Percentiles rank a stretch among this genome's conserved stretches.
phyloP scores from a whole-genome alignment of 2,888 invertebrate genomes.

The Tipula helvola region DNA sequence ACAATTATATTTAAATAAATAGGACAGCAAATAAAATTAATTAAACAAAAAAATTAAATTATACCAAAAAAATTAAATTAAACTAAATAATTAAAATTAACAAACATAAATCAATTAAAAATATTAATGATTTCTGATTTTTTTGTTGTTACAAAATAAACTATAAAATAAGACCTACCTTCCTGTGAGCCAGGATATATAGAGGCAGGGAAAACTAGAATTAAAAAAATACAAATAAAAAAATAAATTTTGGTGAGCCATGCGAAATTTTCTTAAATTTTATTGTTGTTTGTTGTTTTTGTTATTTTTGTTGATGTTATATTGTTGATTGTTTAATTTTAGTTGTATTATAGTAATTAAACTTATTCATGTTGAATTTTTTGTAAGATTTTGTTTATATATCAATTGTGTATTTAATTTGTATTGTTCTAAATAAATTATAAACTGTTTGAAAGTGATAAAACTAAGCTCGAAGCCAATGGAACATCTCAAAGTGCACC shows the following conservation, averaged over 20 bases:
- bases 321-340: background rate
- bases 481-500: no score
- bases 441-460: no score
- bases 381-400: background rate
- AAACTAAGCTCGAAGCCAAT: no score
- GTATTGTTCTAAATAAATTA: background rate
- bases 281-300: background rate
- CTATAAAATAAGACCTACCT: constrained; percentile 21
- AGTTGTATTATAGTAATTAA: background rate
- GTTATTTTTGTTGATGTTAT: background rate
- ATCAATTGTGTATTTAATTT: background rate
- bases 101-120: no score
- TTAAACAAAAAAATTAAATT: background rate
- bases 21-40: background rate
- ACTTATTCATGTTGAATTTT: background rate
- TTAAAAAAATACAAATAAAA: constrained; percentile 14
- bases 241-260: constrained; percentile 11
- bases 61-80: background rate
- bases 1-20: background rate
- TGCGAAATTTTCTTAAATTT: background rate
- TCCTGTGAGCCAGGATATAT: constrained; percentile 35
- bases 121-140: constrained; percentile 7
- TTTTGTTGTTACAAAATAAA: background rate
- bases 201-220: constrained; percentile 33
- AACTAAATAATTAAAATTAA: background rate